Conservation (phyloP, 2,113 vertebrate genomes). For the Podilymbus podiceps region DNA sequence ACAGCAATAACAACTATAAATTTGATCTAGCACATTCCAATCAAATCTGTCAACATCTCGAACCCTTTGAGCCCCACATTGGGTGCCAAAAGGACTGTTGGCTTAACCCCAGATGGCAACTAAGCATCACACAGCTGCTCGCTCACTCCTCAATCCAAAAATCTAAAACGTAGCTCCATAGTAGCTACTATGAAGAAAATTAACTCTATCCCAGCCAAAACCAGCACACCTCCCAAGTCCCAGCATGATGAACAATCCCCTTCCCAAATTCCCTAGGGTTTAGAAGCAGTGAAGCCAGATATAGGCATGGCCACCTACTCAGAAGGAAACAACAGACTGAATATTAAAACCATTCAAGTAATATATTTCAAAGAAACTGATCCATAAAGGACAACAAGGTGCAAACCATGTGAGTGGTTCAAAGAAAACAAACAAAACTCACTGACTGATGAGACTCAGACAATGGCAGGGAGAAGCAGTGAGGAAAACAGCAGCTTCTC, state of each 20-base stretch:
- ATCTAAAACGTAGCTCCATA: too few relatives aligned
- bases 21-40: too few relatives aligned
- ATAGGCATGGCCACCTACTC: not conserved
- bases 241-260: rapidly evolving
- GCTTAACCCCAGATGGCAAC: too few relatives aligned
- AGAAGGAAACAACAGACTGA: not conserved
- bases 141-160: too few relatives aligned
- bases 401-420: not conserved
- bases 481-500: not conserved
- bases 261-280: not conserved
- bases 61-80: too few relatives aligned
- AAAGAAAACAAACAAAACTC: not conserved
- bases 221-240: not conserved
- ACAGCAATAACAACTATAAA: too few relatives aligned
- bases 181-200: too few relatives aligned
- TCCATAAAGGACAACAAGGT: not conserved
- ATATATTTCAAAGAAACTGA: not conserved
- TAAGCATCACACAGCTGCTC: too few relatives aligned
- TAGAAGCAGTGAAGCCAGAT: not conserved
- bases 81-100: too few relatives aligned
- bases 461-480: not conserved
- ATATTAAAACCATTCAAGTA: not conserved
- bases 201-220: too few relatives aligned
- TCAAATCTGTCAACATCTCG: too few relatives aligned
- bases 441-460: not conserved